Evolutionary conservation across 2,113 vertebrate species (phyloP).

Genomic region (Pseudonaja textilis): DNA sequence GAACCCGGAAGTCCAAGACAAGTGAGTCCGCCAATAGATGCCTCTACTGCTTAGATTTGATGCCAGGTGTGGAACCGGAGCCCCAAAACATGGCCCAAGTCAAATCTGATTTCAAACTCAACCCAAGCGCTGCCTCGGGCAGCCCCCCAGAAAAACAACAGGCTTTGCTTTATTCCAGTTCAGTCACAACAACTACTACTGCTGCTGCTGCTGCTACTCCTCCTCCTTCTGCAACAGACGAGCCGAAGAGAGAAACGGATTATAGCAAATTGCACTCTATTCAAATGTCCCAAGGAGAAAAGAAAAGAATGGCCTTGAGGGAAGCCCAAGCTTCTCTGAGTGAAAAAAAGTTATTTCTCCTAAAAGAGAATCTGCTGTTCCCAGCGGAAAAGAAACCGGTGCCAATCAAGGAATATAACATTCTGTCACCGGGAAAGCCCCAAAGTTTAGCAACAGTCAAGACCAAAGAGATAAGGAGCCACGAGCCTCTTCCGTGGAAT

Average conservation of each 20-base stretch:
- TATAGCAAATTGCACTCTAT: constrained; percentile 25
- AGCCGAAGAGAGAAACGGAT: constrained; percentile 24
- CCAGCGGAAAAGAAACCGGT: constrained; percentile 46
- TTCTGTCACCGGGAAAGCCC: constrained; percentile 35
- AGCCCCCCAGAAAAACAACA: constrained; percentile 32
- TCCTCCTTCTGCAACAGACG: neutral
- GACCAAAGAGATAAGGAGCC: constrained; percentile 10
- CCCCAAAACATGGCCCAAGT: constrained; percentile 10
- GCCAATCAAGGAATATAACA: constrained; percentile 46
- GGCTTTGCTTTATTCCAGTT: neutral
- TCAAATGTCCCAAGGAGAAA: constrained; percentile 19
- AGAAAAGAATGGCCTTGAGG: constrained; percentile 9
- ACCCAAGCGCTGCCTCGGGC: neutral
- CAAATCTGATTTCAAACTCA: neutral
- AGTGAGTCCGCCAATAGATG: constrained; percentile 49
- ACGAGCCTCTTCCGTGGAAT: neutral
- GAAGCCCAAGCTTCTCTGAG: neutral
- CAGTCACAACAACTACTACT: neutral
- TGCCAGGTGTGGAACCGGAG: constrained; percentile 28
- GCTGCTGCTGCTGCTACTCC: neutral
- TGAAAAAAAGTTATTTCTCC: constrained; percentile 23
- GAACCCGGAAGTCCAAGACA: constrained; percentile 54
- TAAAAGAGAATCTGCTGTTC: constrained; percentile 18
- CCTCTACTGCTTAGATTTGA: constrained; percentile 57
- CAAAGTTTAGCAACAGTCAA: neutral